A percentile compares a stretch with the other conserved stretches of the same genome.
These are phyloP conservation scores for Avahi laniger DNA, from an alignment of 2,797 vertebrate species.

Conservation along the genomic window DNA sequence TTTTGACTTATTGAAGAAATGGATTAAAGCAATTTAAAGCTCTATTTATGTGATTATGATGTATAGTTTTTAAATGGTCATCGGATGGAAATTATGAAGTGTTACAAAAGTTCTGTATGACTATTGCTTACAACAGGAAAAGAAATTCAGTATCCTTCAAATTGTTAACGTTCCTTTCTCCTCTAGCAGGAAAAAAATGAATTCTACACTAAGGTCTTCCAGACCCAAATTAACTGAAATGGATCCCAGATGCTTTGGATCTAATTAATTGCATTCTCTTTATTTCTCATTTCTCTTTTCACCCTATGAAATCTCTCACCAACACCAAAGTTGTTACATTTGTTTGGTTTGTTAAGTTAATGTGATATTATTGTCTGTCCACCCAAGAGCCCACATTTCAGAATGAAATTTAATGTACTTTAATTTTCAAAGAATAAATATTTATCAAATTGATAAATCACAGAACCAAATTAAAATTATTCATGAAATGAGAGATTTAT, in stretches of 20 bases:
- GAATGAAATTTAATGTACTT: neutral
- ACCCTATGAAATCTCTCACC: neutral
- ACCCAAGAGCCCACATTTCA: neutral
- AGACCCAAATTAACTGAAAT: too few relatives aligned
- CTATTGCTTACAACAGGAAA: too few relatives aligned
- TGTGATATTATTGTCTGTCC: neutral
- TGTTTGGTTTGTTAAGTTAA: neutral
- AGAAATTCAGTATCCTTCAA: too few relatives aligned
- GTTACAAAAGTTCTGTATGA: too few relatives aligned
- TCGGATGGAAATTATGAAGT: too few relatives aligned
- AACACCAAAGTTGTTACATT: neutral
- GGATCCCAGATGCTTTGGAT: too few relatives aligned
- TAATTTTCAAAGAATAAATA: conserved; percentile 45
- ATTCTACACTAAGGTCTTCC: too few relatives aligned
- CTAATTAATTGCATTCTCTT: too few relatives aligned
- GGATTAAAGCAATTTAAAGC: neutral
- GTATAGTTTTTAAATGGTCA: too few relatives aligned
- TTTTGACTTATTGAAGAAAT: neutral
- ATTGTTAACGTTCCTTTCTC: too few relatives aligned
- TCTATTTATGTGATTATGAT: neutral
- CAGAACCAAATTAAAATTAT: conserved; percentile 58
- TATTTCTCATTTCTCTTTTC: too few relatives aligned
- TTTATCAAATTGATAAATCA: neutral
- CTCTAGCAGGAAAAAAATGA: too few relatives aligned
- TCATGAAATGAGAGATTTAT: conserved; percentile 59